A percentile compares a stretch with the other conserved stretches of the same genome.
Conservation (phyloP, 2,797 vertebrate species). For the Sebastes goodei region DNA sequence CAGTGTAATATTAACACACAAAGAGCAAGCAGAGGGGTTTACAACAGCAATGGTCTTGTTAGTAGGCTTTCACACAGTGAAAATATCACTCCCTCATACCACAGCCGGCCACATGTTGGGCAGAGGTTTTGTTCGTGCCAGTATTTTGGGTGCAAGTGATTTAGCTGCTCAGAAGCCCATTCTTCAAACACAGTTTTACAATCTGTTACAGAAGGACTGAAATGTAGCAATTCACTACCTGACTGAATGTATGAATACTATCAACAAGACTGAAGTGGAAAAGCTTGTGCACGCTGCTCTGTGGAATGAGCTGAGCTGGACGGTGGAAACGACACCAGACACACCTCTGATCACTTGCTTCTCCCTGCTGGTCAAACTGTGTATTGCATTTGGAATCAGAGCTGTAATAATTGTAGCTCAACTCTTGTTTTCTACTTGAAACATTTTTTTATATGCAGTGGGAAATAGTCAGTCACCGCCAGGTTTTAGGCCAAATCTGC, state of each 20-base stretch:
- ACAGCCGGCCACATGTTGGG: constrained; percentile 15
- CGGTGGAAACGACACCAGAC: neutral
- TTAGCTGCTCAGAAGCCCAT: neutral
- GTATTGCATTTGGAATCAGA: constrained; percentile 22
- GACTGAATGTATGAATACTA: constrained; percentile 24
- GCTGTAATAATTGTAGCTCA: neutral
- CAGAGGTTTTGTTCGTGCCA: constrained; percentile 10
- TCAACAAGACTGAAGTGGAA: constrained; percentile 8
- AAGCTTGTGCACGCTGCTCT: neutral
- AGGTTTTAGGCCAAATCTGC: constrained; percentile 1
- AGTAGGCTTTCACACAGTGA: neutral
- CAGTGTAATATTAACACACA: constrained; percentile 13
- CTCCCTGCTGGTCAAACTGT: constrained; percentile 56
- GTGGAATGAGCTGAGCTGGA: constrained; percentile 5
- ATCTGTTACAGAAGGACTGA: neutral
- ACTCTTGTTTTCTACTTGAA: constrained; percentile 33
- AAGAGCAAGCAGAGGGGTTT: constrained; percentile 5
- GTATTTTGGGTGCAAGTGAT: constrained; percentile 10
- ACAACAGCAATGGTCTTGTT: neutral
- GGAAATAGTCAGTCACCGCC: neutral
- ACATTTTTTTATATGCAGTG: neutral
- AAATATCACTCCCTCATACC: constrained; percentile 5
- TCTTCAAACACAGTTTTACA: constrained; percentile 6
- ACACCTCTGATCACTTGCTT: constrained; percentile 32
- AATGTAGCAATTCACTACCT: neutral